These are phyloP conservation scores for Cladopsammia gracilis DNA, from an alignment of 64 coral and sea anemone genomes.

Conservation along the genomic window DNA sequence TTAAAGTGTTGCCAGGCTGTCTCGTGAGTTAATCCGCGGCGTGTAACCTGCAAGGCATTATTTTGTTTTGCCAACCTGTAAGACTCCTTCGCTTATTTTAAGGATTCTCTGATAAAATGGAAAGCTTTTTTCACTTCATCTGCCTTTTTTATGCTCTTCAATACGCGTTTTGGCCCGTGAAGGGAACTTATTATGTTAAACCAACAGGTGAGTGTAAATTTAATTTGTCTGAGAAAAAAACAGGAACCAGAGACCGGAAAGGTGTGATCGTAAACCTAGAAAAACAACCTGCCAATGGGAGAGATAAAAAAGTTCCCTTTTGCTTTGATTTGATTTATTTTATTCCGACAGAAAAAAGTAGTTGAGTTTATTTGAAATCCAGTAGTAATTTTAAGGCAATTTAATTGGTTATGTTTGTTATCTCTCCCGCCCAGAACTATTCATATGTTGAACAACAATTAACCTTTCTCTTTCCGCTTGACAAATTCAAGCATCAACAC, in stretches of 20 bases:
- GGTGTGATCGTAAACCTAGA: background rate
- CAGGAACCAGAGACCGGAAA: background rate
- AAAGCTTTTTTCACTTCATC: background rate
- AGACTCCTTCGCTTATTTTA: too few species aligned
- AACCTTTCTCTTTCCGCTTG: too few species aligned
- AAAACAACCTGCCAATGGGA: background rate
- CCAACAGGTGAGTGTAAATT: conserved; percentile 31
- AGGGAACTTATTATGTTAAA: conserved; percentile 37
- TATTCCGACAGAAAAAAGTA: background rate
- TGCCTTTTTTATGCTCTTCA: background rate
- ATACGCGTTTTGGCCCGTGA: conserved; percentile 21
- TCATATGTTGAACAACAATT: too few species aligned
- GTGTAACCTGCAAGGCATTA: background rate
- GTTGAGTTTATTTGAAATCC: background rate
- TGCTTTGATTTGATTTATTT: background rate
- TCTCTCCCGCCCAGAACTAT: background rate
- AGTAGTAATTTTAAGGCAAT: too few species aligned
- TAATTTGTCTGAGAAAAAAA: background rate
- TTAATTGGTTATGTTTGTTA: background rate
- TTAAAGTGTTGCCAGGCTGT: background rate
- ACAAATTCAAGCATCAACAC: too few species aligned
- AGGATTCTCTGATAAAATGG: background rate
- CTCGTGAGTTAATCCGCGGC: background rate
- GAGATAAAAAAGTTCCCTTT: background rate
- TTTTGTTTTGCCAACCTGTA: background rate